Conservation (phyloP, 1,140 invertebrate genomes). For the Drosophila tristis region DNA sequence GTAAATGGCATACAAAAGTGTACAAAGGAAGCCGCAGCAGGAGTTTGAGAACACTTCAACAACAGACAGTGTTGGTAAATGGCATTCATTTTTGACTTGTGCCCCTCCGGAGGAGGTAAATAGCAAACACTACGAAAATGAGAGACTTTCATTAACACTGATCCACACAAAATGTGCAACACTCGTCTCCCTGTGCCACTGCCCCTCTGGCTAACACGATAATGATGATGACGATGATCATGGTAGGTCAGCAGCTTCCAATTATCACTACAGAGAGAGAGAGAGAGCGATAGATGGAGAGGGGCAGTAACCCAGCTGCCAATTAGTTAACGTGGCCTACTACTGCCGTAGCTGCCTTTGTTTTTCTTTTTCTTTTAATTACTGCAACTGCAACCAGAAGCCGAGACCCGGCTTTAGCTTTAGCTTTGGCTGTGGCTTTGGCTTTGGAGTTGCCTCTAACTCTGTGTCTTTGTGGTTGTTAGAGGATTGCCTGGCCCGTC, state of each 20-base stretch:
- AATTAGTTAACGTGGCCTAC: constrained; percentile 56
- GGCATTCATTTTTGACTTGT: background rate
- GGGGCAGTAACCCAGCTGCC: constrained; percentile 61
- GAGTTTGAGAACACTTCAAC: background rate
- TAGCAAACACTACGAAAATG: constrained; percentile 30
- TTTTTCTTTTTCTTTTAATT: constrained; percentile 34
- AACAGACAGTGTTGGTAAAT: background rate
- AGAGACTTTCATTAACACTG: constrained; percentile 47
- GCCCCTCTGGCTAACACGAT: constrained; percentile 28
- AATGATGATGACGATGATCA: constrained; percentile 26
- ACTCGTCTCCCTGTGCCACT: background rate
- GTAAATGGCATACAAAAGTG: too few relatives aligned
- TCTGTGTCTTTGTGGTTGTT: constrained; percentile 8
- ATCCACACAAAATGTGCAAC: constrained; percentile 37
- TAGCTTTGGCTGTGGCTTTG: too few relatives aligned
- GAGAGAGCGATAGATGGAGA: constrained; percentile 7
- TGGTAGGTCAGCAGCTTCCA: constrained; percentile 51
- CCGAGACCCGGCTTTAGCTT: constrained; percentile 8
- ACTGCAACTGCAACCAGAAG: constrained; percentile 29
- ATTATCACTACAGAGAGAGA: constrained; percentile 59
- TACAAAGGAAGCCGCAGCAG: too few relatives aligned
- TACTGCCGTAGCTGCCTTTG: constrained; percentile 31
- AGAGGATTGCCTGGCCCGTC: constrained; percentile 21
- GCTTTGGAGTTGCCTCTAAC: background rate
- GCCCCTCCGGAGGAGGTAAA: constrained; percentile 5